Conservation (phyloP, 2,797 vertebrate genomes). For the Lagocephalus sceleratus region DNA sequence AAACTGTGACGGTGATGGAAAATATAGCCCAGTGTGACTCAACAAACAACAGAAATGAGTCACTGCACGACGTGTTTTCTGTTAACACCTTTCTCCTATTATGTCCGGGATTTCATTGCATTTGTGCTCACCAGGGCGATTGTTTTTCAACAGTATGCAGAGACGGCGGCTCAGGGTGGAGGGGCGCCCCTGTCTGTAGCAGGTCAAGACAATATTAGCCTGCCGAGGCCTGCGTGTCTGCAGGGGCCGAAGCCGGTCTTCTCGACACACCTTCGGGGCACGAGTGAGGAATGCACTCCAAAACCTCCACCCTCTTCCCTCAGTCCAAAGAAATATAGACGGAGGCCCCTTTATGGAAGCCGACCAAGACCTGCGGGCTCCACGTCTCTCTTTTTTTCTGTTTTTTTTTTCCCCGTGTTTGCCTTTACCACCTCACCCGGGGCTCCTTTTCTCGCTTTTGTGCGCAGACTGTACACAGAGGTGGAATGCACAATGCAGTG, state of each 20-base stretch:
- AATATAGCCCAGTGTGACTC: slow-evolving; percentile 60
- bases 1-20: slow-evolving; percentile 42
- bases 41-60: slow-evolving; percentile 46
- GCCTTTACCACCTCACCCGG: slow-evolving; percentile 44
- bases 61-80: slow-evolving; percentile 46
- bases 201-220: slow-evolving; percentile 35
- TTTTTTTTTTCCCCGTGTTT: slow-evolving; percentile 44
- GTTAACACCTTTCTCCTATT: slow-evolving; percentile 37
- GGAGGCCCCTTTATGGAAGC: slow-evolving; percentile 65
- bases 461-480: slow-evolving; percentile 63
- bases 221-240: slow-evolving; percentile 57
- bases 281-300: slow-evolving; percentile 60
- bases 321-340: slow-evolving; percentile 51
- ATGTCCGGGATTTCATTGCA: slow-evolving; percentile 27
- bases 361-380: slow-evolving; percentile 59
- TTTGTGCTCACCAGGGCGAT: slow-evolving; percentile 9
- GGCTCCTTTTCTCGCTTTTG: slow-evolving; percentile 48
- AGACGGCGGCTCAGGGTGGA: too few species aligned
- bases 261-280: slow-evolving; percentile 62
- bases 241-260: slow-evolving; percentile 58
- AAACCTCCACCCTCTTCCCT: slow-evolving; percentile 59
- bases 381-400: slow-evolving; percentile 52
- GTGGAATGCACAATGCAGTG: slow-evolving; percentile 50
- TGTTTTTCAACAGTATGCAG: not conserved
- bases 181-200: slow-evolving; percentile 6